These are phyloP conservation scores for Drosophila histrio DNA, from an alignment of 2,888 invertebrate genomes.

Conservation along the genomic window DNA sequence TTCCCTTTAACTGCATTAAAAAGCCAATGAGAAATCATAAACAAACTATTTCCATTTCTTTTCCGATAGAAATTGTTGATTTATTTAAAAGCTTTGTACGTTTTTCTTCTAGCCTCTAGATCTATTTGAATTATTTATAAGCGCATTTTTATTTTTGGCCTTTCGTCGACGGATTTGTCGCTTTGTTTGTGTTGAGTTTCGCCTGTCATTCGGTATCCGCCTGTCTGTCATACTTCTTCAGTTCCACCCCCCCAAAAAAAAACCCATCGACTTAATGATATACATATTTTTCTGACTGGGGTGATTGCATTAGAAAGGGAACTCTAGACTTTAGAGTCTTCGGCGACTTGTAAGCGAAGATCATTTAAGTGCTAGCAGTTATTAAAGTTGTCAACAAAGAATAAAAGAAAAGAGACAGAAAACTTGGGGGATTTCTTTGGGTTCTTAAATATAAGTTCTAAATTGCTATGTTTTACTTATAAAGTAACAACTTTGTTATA, in stretches of 20 bases:
- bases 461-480: neutral
- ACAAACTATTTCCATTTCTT: conserved; percentile 10
- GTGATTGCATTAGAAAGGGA: conserved; percentile 9
- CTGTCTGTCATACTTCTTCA: conserved; percentile 42
- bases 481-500: too few species aligned
- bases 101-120: conserved; percentile 7
- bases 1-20: conserved; percentile 24
- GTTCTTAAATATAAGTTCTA: neutral
- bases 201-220: conserved; percentile 63
- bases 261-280: conserved; percentile 24
- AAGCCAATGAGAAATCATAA: conserved; percentile 42
- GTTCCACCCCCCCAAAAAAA: conserved; percentile 11
- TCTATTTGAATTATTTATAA: conserved; percentile 70
- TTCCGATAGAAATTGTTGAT: conserved; percentile 27
- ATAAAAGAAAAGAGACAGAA: neutral
- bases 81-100: conserved; percentile 48
- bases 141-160: conserved; percentile 74
- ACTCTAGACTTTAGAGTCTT: neutral
- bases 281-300: conserved; percentile 2
- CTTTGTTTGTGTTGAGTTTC: conserved; percentile 62
- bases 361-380: conserved; percentile 1
- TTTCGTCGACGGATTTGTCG: conserved; percentile 71
- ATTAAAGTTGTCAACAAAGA: conserved; percentile 18
- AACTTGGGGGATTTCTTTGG: neutral
- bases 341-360: neutral